Evolutionary conservation across 2,797 vertebrate genomes (phyloP), one percentile per base, ranked within the genome.

Genomic region (Chlorospingus semifuscus): DNA sequence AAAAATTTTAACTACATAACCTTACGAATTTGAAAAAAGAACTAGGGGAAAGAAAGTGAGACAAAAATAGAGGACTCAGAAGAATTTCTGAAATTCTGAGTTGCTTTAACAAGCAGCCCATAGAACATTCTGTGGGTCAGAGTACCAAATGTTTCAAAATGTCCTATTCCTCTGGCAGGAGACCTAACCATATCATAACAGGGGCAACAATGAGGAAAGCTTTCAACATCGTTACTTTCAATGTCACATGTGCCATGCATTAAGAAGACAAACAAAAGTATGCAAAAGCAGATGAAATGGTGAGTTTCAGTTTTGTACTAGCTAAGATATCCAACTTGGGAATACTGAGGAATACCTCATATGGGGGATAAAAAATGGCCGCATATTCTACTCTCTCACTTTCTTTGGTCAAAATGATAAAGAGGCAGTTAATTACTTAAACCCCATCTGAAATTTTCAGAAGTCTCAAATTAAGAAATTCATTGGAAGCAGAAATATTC

Each of bases 341-440:
- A 87, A 76, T 42, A 69, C 14, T 34, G 57, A 83, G 56, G 27
- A 78, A 68, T 15, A 78, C 8, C 34, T 63, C 37, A 46, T 0
- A n/a, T 2, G 0, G 6, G 14, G 6, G 3, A 46, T 9, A 27
- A 15, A 24, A 53, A 64, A 37, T 10, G 10, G 9, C 15, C 2
- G 1, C 37, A 22, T 2, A 1, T 53, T 90, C 81, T 23, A 52
- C 24, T n/a, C 19, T 47, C n/a, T 75, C 41, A 23, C 2, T 74
- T 52, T 68, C 63, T 75, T 80, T 53, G 49, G 9, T 37, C 39
- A 44, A 92, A 85, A 70, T 23, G 3, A 72, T 9, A 24, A 78
- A 84, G 50, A 52, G 14, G n/a, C 4, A 36, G 7, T 70, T 80
- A 55, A 56, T 53, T 86, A 36, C 17, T 57, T 77, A 70, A 81